Evolutionary conservation across 2,797 vertebrate genomes (phyloP).

Genomic region (Amblyopsis hoosieri): DNA sequence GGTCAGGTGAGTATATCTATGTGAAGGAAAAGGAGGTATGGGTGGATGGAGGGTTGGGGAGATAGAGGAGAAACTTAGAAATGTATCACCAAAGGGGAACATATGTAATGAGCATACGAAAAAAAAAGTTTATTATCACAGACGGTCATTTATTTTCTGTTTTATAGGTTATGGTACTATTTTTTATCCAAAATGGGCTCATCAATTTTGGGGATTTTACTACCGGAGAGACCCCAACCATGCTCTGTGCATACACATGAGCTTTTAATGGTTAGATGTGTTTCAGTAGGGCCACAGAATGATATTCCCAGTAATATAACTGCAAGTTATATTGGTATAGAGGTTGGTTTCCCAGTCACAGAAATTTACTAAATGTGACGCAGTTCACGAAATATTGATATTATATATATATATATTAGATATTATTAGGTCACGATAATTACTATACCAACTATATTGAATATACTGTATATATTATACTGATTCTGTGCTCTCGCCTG

Average conservation of each 20-base stretch:
- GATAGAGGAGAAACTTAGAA: constrained; percentile 1
- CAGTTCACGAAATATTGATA: not conserved
- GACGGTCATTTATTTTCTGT: constrained; percentile 33
- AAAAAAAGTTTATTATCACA: constrained; percentile 18
- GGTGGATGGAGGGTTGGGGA: constrained; percentile 22
- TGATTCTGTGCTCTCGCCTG: no score
- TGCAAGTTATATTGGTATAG: not conserved
- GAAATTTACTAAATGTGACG: not conserved
- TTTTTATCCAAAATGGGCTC: constrained; percentile 54
- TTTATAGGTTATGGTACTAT: constrained; percentile 53
- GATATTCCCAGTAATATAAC: constrained; percentile 48
- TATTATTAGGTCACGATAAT: no score
- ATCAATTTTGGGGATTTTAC: constrained; percentile 64
- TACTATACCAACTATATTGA: no score
- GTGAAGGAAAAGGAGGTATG: constrained; percentile 43
- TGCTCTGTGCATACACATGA: constrained; percentile 52
- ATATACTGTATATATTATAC: no score
- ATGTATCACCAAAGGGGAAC: constrained; percentile 32
- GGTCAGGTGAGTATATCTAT: constrained; percentile 99
- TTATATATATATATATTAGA: no score
- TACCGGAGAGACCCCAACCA: constrained; percentile 55
- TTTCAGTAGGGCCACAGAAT: constrained; percentile 40
- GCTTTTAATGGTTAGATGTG: constrained; percentile 50
- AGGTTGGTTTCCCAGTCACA: constrained; percentile 11
- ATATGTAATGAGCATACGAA: constrained; percentile 11